Percentiles rank a stretch among this genome's conserved stretches.
These are phyloP conservation scores for Drosophila barbarae DNA, from an alignment of 2,888 invertebrate genomes.

Conservation along the genomic window DNA sequence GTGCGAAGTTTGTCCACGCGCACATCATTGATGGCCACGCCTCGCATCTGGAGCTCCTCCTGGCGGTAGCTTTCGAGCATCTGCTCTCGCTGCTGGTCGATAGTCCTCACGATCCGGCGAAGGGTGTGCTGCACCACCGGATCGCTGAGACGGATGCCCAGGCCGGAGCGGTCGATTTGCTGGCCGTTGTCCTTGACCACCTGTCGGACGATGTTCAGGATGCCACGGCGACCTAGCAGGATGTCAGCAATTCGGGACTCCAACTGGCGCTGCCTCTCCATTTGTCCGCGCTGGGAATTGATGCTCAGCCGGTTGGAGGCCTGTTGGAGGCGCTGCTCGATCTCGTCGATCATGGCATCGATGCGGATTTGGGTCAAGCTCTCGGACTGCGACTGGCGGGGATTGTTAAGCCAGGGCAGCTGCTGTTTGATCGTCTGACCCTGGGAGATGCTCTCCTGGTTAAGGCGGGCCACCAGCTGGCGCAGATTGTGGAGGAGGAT, in stretches of 20 bases:
- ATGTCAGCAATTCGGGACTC: constrained; percentile 58
- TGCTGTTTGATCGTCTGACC: constrained; percentile 80
- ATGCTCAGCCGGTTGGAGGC: constrained; percentile 23
- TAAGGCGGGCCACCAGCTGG: constrained; percentile 86
- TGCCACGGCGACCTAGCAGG: constrained; percentile 53
- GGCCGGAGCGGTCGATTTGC: constrained; percentile 53
- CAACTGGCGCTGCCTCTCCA: constrained; percentile 36
- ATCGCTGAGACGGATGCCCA: constrained; percentile 84
- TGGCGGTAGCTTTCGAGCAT: constrained; percentile 82
- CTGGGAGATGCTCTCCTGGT: constrained; percentile 86
- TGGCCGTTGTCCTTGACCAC: constrained; percentile 39
- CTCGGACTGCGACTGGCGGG: constrained; percentile 67
- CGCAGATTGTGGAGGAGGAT: constrained; percentile 84
- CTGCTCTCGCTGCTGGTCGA: constrained; percentile 83
- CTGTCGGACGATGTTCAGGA: constrained; percentile 58
- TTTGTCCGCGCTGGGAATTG: neutral
- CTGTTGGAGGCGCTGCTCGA: constrained; percentile 51
- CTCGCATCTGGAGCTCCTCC: constrained; percentile 82
- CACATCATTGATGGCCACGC: constrained; percentile 83
- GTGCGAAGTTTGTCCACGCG: constrained; percentile 85
- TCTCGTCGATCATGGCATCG: constrained; percentile 49
- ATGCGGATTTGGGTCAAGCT: constrained; percentile 56
- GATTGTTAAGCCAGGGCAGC: constrained; percentile 81
- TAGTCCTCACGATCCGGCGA: constrained; percentile 78
- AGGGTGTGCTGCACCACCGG: constrained; percentile 78